These are phyloP conservation scores for Thymallus thymallus DNA, from an alignment of 2,113 vertebrate genomes.

Conservation along the genomic window DNA sequence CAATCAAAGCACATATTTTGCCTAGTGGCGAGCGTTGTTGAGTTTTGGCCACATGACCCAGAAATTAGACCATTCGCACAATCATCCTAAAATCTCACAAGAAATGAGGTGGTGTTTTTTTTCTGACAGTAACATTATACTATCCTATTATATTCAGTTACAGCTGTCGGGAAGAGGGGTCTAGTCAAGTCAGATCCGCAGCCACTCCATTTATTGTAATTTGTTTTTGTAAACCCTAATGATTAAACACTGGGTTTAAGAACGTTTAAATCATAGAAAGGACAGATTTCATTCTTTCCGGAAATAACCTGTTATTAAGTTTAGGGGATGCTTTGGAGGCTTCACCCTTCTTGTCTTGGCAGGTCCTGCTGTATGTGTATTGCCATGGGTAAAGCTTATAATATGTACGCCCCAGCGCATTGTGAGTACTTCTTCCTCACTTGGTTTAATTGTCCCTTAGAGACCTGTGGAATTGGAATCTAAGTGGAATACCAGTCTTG, in stretches of 20 bases:
- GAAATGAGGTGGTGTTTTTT: no score
- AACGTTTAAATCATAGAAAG: not conserved
- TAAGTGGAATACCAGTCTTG: conserved; percentile 75
- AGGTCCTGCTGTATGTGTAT: conserved; percentile 51
- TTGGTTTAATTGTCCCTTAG: conserved; percentile 77
- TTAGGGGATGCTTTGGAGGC: conserved; percentile 49
- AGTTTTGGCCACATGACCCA: no score
- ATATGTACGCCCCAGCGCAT: conserved; percentile 71
- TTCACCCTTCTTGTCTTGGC: conserved; percentile 52
- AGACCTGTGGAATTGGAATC: conserved; percentile 76
- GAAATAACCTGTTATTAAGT: conserved; percentile 40
- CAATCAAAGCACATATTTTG: no score
- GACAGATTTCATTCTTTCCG: not conserved
- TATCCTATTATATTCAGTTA: no score
- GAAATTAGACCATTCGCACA: no score
- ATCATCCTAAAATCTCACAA: no score
- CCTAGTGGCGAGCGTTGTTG: no score
- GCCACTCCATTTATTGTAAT: not conserved
- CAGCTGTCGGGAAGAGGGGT: no score
- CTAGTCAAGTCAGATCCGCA: no score
- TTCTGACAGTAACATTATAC: no score
- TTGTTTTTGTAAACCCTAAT: not conserved
- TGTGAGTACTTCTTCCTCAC: conserved; percentile 70
- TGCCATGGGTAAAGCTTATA: conserved; percentile 64
- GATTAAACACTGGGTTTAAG: not conserved